Base-by-base conservation (phyloP, 2,888 invertebrate genomes). In the Acanthosoma haemorrhoidale region DNA sequence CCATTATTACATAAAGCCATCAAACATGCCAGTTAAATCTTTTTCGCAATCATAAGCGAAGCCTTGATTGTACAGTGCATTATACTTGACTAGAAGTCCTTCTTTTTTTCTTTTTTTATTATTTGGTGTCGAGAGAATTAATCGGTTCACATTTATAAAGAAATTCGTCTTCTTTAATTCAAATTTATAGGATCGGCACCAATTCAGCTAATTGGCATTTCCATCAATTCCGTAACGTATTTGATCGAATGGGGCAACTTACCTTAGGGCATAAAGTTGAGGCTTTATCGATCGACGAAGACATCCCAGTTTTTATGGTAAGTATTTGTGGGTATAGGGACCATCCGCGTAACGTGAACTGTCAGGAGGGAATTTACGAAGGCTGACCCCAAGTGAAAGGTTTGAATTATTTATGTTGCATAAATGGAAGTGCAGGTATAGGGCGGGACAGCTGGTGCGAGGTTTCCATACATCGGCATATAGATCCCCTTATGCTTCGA, bases 291-390 rank as follows among this genome's bases (percentile, higher is more conserved):
- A 29, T 51, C 4, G 51, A 51, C 21, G 51, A 25, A 25, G 8
- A 51, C 51, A 51, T 51, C 51, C 25, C 51, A 51, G 51, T 51
- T 51, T n/a, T 51, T 51, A 51, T 51, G 51, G 29, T 25, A 51
- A 25, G 21, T 25, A 25, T 51, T 51, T 51, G 51, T 25, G 51
- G 51, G 21, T 51, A n/a, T 25, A 25, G 25, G 51, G 51, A 51
- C 25, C 6, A 29, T 21, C n/a, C 51, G 2, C n/a, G 13, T 25
- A 51, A 51, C 51, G 51, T 51, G 51, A 25, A 51, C 51, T 51
- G 51, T 51, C 51, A 51, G 51, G 51, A 51, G 51, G 15, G 29
- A 51, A 51, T 51, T 51, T 51, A 51, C 29, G 51, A 51, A 21
- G 51, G 21, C 51, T 51, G 29, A 51, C 51, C 51, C 51, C 5